Evolutionary conservation across 2,797 vertebrate species (phyloP), one percentile per base, ranked within the genome.

Genomic region (Clarias fuscus): DNA sequence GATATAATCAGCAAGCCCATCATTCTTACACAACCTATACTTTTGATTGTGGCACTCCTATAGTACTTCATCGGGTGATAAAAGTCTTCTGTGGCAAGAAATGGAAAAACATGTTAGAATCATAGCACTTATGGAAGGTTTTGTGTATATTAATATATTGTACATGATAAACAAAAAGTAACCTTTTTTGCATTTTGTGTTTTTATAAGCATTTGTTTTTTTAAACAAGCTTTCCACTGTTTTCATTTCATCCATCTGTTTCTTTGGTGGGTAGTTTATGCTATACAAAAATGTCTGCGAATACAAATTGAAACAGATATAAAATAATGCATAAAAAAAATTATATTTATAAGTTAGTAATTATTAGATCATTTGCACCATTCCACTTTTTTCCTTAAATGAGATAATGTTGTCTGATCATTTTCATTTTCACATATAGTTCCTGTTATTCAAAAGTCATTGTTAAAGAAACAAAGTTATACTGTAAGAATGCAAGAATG

Each of bases 101-200:
- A 72, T 58, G 1, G 27, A 4, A 64, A 81, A 65, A 76, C 5
- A 43, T 27, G 0, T 84, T 7, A 59, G 20, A 67, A 43, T 56
- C 20, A 85, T 59, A 40, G 20, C 22, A 15, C 59, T 65, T 27
- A 81, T 48, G 17, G 1, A 65, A 80, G 22, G 7, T 62, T 40
- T n/a, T 37, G 37, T 43, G 5, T 62, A 43, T 33, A 1, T 37
- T 20, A 22, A 10, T 15, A 64, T 3, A 3, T n/a, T n/a, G 5
- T 43, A 18, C 18, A 43, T 65, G 7, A 43, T 4, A 24, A 2
- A 64, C 5, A 43, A 1, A 56, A 75, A 75, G 24, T 83, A 62
- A 87, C 86, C 84, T 89, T 90, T 88, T 81, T 67, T n/a, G 13
- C 24, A 72, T 59, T 33, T 78, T 67, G 13, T 78, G 30, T 59